Evolutionary conservation across 1,140 invertebrate species (phyloP), one percentile per base, ranked within the genome.

Genomic region (Coptotermes formosanus): DNA sequence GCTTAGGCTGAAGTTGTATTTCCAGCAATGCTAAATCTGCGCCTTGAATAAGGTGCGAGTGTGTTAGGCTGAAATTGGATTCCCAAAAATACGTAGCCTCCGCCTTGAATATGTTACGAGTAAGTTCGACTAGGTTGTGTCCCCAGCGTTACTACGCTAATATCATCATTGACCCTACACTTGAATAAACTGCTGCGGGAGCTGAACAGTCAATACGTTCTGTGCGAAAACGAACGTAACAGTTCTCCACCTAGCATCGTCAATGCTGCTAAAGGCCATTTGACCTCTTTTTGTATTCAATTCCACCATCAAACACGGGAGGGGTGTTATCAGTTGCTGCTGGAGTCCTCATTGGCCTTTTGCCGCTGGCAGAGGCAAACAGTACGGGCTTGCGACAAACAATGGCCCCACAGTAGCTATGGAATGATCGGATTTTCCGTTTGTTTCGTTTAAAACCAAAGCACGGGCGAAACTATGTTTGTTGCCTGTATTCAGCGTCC

Each of bases 341-440:
- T 75, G n/a, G 64, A 9, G 64, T 75, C 64, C 64, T 75, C 64
- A 75, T 75, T 30, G 64, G 64, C n/a, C 14, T 9, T 75, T 75
- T 75, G 64, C 64, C 64, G 0, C 64, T 75, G 64, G 64, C 14
- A 30, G n/a, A 75, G 25, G n/a, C 64, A 75, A n/a, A 75, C 64
- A 30, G 64, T 30, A 30, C 6, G 25, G 9, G 64, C 64, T n/a
- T 30, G 64, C n/a, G 25, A 75, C 64, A 75, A 75, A 75, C 64
- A 75, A 75, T 75, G 64, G n/a, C 7, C 64, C 64, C 6, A 9
- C 64, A 75, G 64, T 75, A 11, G 64, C 25, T 30, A 75, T 75
- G 64, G 64, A 75, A 75, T 75, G 64, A 75, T 75, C 64, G 64
- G 64, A 75, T 75, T 75, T 75, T 75, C 64, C 64, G 19, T 55